These are phyloP conservation scores for Nemotelus nigrinus DNA, from an alignment of 2,888 invertebrate genomes.

Conservation along the genomic window DNA sequence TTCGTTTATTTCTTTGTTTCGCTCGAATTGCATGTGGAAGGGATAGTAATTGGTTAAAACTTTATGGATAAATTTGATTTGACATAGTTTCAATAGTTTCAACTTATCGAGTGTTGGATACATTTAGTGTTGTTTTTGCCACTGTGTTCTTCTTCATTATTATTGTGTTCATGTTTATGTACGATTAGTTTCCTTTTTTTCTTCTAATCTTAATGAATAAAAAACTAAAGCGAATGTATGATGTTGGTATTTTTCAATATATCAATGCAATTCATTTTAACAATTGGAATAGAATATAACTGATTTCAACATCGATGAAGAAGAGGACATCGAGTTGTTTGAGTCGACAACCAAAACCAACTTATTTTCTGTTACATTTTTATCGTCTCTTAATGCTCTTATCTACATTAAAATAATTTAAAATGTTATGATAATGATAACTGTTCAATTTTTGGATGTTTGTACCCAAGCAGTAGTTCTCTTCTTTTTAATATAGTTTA, in stretches of 20 bases:
- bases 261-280: conserved; percentile 13
- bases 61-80: too few relatives aligned
- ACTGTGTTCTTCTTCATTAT: too few relatives aligned
- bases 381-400: conserved; percentile 3
- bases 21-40: too few relatives aligned
- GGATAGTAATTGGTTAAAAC: too few relatives aligned
- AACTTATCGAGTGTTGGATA: too few relatives aligned
- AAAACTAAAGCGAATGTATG: not conserved
- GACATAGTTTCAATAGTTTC: too few relatives aligned
- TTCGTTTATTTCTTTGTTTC: too few relatives aligned
- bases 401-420: conserved; percentile 35
- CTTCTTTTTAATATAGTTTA: conserved; percentile 20
- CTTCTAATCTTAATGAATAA: conserved; percentile 17
- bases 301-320: not conserved
- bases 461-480: conserved; percentile 41
- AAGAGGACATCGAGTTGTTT: not conserved
- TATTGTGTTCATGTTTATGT: too few relatives aligned
- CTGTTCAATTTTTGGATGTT: conserved; percentile 15
- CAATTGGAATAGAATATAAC: not conserved
- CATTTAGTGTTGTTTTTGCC: too few relatives aligned
- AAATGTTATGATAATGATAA: conserved; percentile 14
- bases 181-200: not conserved
- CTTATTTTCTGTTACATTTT: not conserved
- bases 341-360: not conserved
- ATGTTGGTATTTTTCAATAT: conserved; percentile 16